Percentiles rank a stretch among this genome's conserved stretches.
Conservation (phyloP, 2,113 vertebrate genomes). For the Xiphorhynchus elegans region DNA sequence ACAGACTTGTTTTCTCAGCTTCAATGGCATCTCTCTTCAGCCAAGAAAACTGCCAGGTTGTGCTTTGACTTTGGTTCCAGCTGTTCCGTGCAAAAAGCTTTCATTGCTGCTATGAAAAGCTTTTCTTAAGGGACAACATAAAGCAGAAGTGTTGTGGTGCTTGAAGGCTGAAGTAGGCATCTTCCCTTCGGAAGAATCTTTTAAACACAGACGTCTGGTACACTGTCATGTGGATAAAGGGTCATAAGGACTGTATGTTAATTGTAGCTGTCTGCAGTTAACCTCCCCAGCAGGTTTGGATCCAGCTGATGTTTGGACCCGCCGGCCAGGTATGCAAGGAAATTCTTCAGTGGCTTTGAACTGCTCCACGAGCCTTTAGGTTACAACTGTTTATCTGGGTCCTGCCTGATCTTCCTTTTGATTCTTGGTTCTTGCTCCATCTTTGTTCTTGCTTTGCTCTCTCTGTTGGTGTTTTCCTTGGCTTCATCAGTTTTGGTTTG, state of each 20-base stretch:
- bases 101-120: conserved; percentile 21
- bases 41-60: conserved; percentile 28
- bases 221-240: neutral
- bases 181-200: conserved; percentile 16
- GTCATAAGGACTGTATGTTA: neutral
- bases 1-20: neutral
- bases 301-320: neutral
- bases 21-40: neutral
- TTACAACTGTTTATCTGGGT: neutral
- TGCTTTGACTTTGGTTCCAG: conserved; percentile 56
- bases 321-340: neutral
- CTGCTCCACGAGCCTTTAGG: neutral
- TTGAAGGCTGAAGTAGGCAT: conserved; percentile 25
- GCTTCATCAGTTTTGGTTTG: neutral
- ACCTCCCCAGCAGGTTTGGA: neutral
- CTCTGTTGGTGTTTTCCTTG: neutral
- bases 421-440: neutral
- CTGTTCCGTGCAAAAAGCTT: conserved; percentile 50
- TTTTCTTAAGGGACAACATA: conserved; percentile 36
- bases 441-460: neutral
- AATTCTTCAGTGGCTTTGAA: neutral
- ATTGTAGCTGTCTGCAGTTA: neutral
- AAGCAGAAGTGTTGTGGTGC: conserved; percentile 19
- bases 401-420: neutral
- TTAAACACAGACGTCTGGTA: neutral